phyloP scores from a whole-genome alignment of 1,140 invertebrate genomes.

The Ladona fulva region DNA sequence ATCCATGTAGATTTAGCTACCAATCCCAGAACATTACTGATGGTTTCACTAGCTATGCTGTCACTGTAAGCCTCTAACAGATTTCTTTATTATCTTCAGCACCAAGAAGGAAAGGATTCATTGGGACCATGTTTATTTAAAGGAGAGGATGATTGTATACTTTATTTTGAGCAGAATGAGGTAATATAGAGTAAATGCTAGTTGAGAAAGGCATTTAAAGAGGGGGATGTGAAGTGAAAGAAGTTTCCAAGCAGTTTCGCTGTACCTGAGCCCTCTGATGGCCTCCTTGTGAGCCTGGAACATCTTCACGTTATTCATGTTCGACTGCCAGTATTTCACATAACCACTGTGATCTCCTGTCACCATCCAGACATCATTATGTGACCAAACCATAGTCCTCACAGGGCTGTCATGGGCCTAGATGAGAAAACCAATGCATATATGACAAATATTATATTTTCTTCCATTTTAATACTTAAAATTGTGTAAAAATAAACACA shows the following conservation, averaged over 20 bases:
- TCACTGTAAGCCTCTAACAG: no score
- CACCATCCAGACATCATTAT: slow-evolving; percentile 99
- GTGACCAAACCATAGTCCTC: slow-evolving; percentile 98
- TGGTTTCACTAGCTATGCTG: no score
- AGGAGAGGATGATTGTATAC: not conserved
- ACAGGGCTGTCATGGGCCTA: slow-evolving; percentile 97
- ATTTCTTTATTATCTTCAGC: no score
- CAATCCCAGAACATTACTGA: no score
- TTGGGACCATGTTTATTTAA: not conserved
- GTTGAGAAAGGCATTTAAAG: not conserved
- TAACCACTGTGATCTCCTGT: slow-evolving; percentile 97
- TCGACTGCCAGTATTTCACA: slow-evolving; percentile 99
- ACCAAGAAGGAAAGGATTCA: not conserved
- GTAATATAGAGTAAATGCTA: slow-evolving; percentile 7
- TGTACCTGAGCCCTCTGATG: slow-evolving; percentile 93
- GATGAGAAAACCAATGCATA: no score
- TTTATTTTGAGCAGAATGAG: not conserved
- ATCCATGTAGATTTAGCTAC: no score
- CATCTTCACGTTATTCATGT: slow-evolving; percentile 99
- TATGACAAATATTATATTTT: no score
- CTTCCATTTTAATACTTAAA: no score
- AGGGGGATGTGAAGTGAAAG: slow-evolving; percentile 18
- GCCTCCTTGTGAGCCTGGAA: slow-evolving; percentile 99
- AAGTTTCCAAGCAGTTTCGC: slow-evolving; percentile 21
- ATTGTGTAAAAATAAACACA: no score